Evolutionary conservation across 2,113 vertebrate species (phyloP).

Genomic region (Vimba vimba): DNA sequence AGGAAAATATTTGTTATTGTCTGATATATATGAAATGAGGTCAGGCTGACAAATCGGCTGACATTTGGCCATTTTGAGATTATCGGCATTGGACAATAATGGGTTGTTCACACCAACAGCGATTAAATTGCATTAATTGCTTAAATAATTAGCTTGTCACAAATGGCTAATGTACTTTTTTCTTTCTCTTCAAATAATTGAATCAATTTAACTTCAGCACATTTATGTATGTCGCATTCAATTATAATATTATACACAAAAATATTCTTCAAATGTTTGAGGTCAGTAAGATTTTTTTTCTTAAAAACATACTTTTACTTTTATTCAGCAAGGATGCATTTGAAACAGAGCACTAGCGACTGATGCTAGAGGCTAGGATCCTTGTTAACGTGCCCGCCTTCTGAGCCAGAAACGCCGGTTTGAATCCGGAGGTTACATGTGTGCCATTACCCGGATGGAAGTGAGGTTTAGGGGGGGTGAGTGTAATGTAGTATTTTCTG

Average conservation of each 20-base stretch:
- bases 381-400: no score
- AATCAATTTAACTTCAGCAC: background rate
- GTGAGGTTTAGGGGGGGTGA: no score
- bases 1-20: background rate
- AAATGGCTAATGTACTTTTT: background rate
- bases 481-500: no score
- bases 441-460: no score
- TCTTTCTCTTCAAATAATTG: background rate
- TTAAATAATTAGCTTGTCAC: background rate
- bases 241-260: background rate
- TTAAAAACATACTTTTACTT: background rate
- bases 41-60: background rate
- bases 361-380: no score
- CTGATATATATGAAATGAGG: background rate
- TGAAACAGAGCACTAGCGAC: no score
- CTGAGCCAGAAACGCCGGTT: no score
- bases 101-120: background rate
- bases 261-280: background rate
- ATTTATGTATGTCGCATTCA: background rate
- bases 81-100: background rate
- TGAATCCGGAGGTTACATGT: no score
- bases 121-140: background rate
- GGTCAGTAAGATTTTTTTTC: background rate
- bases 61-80: background rate
- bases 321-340: background rate